Evolutionary conservation across 1,140 invertebrate genomes (phyloP).

Genomic region (Anoplolepis gracilipes): DNA sequence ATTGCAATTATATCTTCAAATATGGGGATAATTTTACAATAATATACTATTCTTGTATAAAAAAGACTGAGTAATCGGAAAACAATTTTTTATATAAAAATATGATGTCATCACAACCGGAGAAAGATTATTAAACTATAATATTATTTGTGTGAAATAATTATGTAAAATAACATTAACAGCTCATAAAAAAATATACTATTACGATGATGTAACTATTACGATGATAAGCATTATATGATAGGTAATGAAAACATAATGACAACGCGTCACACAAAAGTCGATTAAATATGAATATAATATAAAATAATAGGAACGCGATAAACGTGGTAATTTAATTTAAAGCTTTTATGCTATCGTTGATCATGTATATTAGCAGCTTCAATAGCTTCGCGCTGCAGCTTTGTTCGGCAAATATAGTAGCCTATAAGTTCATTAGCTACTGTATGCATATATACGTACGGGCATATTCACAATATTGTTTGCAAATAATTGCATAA

Average conservation of each 20-base stretch:
- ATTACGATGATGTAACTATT: background rate
- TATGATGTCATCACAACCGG: background rate
- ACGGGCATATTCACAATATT: background rate
- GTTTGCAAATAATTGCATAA: background rate
- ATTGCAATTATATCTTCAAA: background rate
- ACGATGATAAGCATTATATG: slow-evolving; percentile 17
- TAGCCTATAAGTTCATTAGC: slow-evolving; percentile 39
- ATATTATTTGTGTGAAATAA: slow-evolving; percentile 32
- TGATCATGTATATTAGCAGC: slow-evolving; percentile 47
- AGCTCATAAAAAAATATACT: slow-evolving; percentile 18
- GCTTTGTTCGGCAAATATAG: slow-evolving; percentile 42
- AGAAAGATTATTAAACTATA: slow-evolving; percentile 1
- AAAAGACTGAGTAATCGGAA: background rate
- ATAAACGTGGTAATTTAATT: slow-evolving; percentile 50
- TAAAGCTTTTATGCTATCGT: slow-evolving; percentile 46
- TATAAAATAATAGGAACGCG: slow-evolving; percentile 53
- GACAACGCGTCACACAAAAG: background rate
- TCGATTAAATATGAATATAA: slow-evolving; percentile 49
- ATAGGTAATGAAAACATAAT: slow-evolving; percentile 42
- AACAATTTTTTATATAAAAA: background rate
- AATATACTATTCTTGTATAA: background rate
- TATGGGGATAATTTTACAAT: background rate
- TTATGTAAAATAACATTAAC: slow-evolving; percentile 26
- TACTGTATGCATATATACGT: background rate
- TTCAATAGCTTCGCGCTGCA: slow-evolving; percentile 28